These are phyloP conservation scores for Subanguina moxae DNA, from an alignment of 1,140 invertebrate species.

Conservation along the genomic window DNA sequence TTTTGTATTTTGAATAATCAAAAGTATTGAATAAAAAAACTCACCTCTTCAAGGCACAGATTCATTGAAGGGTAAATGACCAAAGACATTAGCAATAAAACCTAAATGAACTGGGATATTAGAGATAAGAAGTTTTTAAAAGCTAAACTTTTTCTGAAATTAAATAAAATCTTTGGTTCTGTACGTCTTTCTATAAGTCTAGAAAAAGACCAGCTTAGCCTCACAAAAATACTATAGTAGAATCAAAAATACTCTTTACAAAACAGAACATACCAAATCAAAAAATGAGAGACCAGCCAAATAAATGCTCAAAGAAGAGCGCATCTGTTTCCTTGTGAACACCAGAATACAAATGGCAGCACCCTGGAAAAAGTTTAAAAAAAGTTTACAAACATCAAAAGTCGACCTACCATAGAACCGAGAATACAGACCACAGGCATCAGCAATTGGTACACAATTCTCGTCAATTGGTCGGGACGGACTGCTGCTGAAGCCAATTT, in stretches of 20 bases:
- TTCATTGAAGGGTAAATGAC: conserved; percentile 57
- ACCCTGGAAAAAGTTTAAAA: conserved; percentile 20
- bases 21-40: conserved; percentile 1
- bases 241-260: too few species aligned
- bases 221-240: too few species aligned
- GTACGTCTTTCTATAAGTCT: too few species aligned
- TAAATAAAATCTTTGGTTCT: too few species aligned
- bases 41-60: conserved; percentile 46
- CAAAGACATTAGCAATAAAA: conserved; percentile 49
- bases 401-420: conserved; percentile 11
- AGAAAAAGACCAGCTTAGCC: too few species aligned
- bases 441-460: conserved; percentile 26
- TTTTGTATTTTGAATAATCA: too few species aligned
- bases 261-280: conserved; percentile 30
- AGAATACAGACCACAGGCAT: conserved; percentile 41
- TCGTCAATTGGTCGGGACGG: conserved; percentile 19
- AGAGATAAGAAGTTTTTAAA: too few species aligned
- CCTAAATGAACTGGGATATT: too few species aligned
- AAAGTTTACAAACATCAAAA: not conserved
- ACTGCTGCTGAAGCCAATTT: conserved; percentile 2
- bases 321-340: conserved; percentile 53
- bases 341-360: conserved; percentile 50
- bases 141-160: too few species aligned
- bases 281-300: conserved; percentile 56
- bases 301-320: conserved; percentile 56